phyloP scores from a whole-genome alignment of 2,113 vertebrate species.

The Panurus biarmicus region DNA sequence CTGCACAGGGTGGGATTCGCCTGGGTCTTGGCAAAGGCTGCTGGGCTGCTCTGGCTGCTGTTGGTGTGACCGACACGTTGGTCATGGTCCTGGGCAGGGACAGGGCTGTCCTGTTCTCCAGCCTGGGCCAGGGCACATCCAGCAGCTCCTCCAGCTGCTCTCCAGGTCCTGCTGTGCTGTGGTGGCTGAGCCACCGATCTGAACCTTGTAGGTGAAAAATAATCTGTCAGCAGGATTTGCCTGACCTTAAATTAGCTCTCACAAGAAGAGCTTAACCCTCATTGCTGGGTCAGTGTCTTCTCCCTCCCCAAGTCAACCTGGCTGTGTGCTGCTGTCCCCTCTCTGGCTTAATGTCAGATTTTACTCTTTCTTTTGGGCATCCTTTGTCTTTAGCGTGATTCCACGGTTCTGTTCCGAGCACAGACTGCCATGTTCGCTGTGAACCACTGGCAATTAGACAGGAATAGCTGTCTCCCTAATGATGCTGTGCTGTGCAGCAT shows the following conservation, averaged over 20 bases:
- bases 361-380: not conserved
- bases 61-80: too few relatives aligned
- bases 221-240: constrained; percentile 29
- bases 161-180: not conserved
- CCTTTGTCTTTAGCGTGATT: not conserved
- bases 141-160: not conserved
- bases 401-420: not conserved
- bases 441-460: not conserved
- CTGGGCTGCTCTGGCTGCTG: not conserved
- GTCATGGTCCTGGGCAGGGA: accelerated
- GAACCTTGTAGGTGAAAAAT: not conserved
- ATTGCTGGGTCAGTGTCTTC: not conserved
- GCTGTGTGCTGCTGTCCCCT: not conserved
- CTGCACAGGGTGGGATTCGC: not conserved
- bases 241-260: constrained; percentile 36
- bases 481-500: accelerated
- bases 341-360: not conserved
- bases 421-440: not conserved
- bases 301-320: not conserved
- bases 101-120: not conserved
- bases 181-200: not conserved
- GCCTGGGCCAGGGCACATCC: not conserved
- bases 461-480: not conserved
- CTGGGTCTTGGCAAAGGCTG: not conserved
- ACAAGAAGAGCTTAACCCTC: constrained; percentile 13